Evolutionary conservation across 1,140 invertebrate genomes (phyloP).

Genomic region (Zeugodacus cucurbitae): DNA sequence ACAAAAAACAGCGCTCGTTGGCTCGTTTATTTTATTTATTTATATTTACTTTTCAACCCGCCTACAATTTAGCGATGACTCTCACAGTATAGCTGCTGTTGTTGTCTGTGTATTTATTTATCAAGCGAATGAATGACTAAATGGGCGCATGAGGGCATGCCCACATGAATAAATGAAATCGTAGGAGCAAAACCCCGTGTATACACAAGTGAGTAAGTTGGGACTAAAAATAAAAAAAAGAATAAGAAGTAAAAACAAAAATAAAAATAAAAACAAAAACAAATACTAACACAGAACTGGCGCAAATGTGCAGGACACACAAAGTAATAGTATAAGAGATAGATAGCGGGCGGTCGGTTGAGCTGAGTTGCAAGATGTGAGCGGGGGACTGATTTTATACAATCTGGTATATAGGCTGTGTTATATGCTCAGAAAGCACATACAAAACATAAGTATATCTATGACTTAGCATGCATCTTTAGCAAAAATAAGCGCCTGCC

Average conservation of each 20-base stretch:
- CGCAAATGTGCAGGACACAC: no score
- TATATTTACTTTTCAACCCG: conserved; percentile 33
- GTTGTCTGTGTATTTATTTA: conserved; percentile 22
- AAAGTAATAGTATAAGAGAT: background rate
- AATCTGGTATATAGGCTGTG: background rate
- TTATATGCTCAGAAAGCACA: background rate
- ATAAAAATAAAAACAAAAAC: background rate
- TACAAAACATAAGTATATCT: background rate
- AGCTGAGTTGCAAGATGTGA: no score
- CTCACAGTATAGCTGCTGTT: background rate
- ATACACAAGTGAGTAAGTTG: conserved; percentile 3
- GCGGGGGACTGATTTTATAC: no score
- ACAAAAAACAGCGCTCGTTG: background rate
- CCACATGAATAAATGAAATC: conserved; percentile 23
- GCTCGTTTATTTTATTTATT: conserved; percentile 32
- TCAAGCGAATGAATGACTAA: conserved; percentile 28
- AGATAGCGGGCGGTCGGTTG: background rate
- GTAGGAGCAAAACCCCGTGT: background rate
- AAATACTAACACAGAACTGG: background rate
- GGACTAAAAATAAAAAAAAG: background rate
- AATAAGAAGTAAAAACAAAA: background rate
- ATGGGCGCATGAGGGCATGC: conserved; percentile 27
- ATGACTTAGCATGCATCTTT: background rate
- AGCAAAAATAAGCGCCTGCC: background rate
- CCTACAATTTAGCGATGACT: background rate